Evolutionary conservation across 2,888 invertebrate species (phyloP).

Genomic region (Lycia hirtaria): DNA sequence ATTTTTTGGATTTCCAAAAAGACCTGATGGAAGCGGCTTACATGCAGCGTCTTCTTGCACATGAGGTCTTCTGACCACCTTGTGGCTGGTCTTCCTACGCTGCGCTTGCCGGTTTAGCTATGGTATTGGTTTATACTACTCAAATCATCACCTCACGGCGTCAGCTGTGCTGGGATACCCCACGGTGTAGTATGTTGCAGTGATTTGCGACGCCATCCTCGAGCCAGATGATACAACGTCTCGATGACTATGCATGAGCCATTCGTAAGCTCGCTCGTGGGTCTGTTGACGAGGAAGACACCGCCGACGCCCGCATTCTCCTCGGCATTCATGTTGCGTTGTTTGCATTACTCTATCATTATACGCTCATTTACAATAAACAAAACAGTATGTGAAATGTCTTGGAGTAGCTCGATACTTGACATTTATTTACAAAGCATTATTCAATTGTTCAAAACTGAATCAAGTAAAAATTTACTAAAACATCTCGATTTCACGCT

Average conservation of each 20-base stretch:
- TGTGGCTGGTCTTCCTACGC: too few species aligned
- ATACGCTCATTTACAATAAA: not conserved
- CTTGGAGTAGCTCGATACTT: not conserved
- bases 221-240: slow-evolving; percentile 52
- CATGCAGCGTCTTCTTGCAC: too few species aligned
- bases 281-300: slow-evolving; percentile 50
- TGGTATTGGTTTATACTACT: too few species aligned
- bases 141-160: not conserved
- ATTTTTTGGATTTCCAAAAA: too few species aligned
- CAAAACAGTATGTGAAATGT: not conserved
- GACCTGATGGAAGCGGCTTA: too few species aligned
- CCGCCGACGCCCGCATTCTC: slow-evolving; percentile 32
- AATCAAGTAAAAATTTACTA: too few species aligned
- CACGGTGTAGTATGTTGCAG: not conserved
- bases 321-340: slow-evolving; percentile 27
- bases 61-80: too few species aligned
- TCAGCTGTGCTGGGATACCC: not conserved
- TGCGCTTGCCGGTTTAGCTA: too few species aligned
- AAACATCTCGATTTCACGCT: too few species aligned
- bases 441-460: too few species aligned
- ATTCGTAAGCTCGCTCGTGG: slow-evolving; percentile 49
- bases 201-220: slow-evolving; percentile 46
- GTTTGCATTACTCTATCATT: slow-evolving; percentile 7
- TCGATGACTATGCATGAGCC: slow-evolving; percentile 52
- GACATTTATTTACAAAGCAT: not conserved